Evolutionary conservation across 2,113 vertebrate species (phyloP).

Genomic region (Rousettus leschenaultii): DNA sequence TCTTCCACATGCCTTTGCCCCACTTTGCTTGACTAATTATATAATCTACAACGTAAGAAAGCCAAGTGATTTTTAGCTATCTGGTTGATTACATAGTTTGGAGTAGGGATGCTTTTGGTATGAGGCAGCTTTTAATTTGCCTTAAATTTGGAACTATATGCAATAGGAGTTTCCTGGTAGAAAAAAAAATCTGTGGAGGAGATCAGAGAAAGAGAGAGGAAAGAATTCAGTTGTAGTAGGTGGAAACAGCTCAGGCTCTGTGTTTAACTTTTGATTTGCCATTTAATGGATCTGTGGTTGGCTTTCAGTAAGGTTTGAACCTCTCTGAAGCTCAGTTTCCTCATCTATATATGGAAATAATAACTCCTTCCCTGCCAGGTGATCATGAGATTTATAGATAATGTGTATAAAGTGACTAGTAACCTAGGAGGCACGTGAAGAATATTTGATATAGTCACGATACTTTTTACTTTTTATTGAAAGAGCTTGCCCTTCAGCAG

Average conservation of each 20-base stretch:
- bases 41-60: conserved; percentile 3
- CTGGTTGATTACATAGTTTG: neutral
- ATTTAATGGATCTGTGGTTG: neutral
- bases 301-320: neutral
- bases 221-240: neutral
- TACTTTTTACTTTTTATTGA: neutral
- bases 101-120: neutral
- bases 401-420: neutral
- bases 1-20: neutral
- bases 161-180: neutral
- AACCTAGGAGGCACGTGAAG: neutral
- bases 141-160: neutral
- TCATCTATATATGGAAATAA: neutral
- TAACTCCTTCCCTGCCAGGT: neutral
- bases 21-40: conserved; percentile 36
- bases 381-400: neutral
- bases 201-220: neutral
- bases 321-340: neutral
- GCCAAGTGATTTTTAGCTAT: neutral
- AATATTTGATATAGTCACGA: neutral
- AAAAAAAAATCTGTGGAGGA: neutral
- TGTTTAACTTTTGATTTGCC: neutral
- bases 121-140: neutral
- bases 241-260: neutral
- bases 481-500: neutral